Base-by-base conservation (phyloP, 2,797 vertebrate species). In the Rhadinocentrus ornatus region DNA sequence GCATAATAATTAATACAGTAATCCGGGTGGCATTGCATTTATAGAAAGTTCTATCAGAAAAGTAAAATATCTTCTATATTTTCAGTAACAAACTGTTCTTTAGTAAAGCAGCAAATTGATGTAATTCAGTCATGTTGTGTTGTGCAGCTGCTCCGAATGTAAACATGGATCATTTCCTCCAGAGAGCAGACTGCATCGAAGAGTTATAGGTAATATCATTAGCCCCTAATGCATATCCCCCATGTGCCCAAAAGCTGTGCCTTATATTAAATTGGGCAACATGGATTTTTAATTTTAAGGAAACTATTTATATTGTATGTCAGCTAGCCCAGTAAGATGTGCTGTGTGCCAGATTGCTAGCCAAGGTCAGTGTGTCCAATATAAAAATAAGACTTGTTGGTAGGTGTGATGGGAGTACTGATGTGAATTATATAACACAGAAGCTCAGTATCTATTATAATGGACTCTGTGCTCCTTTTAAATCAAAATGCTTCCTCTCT, bases 281-380 rank as follows among this genome's bases (percentile, higher is more conserved):
- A 92, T 92, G 62, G 87, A 90, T 92, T 92, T 93, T 89, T 87
- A 80, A 92, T 90, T 91, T 85, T 85, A 75, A 85, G 66, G 91
- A 92, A 94, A 71, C 78, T 84, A 85, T 90, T 93, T 92, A 77
- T 80, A 90, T 90, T 63, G 71, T 82, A 88, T 82, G 78, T 85
- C 78, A 78, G 81, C 83, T 46, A 84, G 87, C 89, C 70, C 13
- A 78, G 75, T 48, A 81, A 78, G 84, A 88, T 64, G 66, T 63
- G 34, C 12, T 0, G 35, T 1, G 58, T 78, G 87, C 83, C 85
- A 91, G 81, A 79, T 72, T 41, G 34, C 57, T n/a, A 66, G 58
- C 73, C 86, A 90, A 91, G 87, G 88, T 89, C 84, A 81, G 20
- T 4, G 20, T 44, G 69, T 80, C 78, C 76, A 82, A 79, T 83